Evolutionary conservation across 2,113 vertebrate genomes (phyloP), one percentile per base, ranked within the genome.

Genomic region (Nerophis lumbriciformis): DNA sequence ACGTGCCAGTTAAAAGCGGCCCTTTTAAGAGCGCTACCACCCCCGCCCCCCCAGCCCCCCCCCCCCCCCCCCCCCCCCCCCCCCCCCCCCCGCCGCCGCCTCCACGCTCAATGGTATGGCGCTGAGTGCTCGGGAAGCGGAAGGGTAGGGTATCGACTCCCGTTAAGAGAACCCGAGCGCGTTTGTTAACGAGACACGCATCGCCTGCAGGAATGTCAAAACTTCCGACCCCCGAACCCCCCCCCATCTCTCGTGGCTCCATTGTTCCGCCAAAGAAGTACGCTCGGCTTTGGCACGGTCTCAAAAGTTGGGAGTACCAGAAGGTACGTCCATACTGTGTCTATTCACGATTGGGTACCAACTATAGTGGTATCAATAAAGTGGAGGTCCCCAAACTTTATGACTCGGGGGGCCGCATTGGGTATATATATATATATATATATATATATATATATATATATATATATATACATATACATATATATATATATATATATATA

Each of bases 131-230:
- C 80, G 78, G 83, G 83, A 80, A 85, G 84, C 83, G 83, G 87
- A 89, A 88, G 85, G 84, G 87, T 45, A 45, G 83, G 86, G 59
- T 79, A 90, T 90, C 81, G 86, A 90, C 87, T 87, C 81, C 80
- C 75, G 83, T 88, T 88, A 83, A 89, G 85, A 89, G 86, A 84
- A 84, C 81, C 84, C 77, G 68, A 83, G 78, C 84, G 81, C 62
- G 77, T 83, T 78, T 82, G 77, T 80, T 85, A 86, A 84, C 54
- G 86, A 88, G 85, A 85, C 85, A 85, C 85, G 86, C 77, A 85
- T 86, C 66, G 87, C 87, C 88, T 77, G 86, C 81, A 89, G 87
- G 88, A 90, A 89, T 89, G 87, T 88, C 86, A 88, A 28, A 87
- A 89, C 82, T 79, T 82, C 80, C 72, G 73, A 83, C 80, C 0